A percentile compares a stretch with the other conserved stretches of the same genome.
These are phyloP conservation scores for Pollenia labialis DNA, from an alignment of 2,888 invertebrate genomes.

Conservation along the genomic window DNA sequence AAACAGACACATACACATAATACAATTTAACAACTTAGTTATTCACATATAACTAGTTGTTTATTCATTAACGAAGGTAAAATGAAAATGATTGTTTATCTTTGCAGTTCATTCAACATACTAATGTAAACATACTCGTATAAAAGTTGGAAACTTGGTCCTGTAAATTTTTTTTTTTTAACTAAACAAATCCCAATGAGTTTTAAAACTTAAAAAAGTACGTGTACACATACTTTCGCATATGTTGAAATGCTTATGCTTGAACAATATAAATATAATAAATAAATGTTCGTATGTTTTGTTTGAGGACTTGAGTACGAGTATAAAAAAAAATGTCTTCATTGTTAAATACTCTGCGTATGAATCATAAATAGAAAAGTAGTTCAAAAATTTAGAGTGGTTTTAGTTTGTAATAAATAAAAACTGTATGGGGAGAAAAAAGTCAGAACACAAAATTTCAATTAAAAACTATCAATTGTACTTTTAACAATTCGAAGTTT, in stretches of 20 bases:
- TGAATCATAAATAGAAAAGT: constrained; percentile 1
- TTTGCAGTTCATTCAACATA: background rate
- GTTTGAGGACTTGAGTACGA: background rate
- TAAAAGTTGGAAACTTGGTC: background rate
- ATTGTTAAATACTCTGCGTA: constrained; percentile 15
- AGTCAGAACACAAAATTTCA: constrained; percentile 52
- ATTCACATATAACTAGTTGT: constrained; percentile 27
- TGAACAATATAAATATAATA: too few species aligned
- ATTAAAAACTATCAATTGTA: constrained; percentile 62
- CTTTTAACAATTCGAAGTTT: background rate
- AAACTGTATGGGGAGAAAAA: constrained; percentile 9
- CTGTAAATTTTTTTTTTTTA: background rate
- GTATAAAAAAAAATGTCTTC: background rate
- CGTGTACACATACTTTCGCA: too few species aligned
- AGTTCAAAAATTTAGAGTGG: background rate
- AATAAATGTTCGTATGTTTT: background rate
- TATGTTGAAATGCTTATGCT: too few species aligned
- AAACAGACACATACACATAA: background rate
- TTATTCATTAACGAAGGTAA: constrained; percentile 29
- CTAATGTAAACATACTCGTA: too few species aligned
- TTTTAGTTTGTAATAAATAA: background rate
- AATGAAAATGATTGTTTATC: constrained; percentile 34
- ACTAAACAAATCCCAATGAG: constrained; percentile 36
- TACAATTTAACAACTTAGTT: background rate
- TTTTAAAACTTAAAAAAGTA: background rate